Percentiles rank a stretch among this genome's conserved stretches.
These are phyloP conservation scores for Colius striatus DNA, from an alignment of 2,113 vertebrate genomes.

Conservation along the genomic window DNA sequence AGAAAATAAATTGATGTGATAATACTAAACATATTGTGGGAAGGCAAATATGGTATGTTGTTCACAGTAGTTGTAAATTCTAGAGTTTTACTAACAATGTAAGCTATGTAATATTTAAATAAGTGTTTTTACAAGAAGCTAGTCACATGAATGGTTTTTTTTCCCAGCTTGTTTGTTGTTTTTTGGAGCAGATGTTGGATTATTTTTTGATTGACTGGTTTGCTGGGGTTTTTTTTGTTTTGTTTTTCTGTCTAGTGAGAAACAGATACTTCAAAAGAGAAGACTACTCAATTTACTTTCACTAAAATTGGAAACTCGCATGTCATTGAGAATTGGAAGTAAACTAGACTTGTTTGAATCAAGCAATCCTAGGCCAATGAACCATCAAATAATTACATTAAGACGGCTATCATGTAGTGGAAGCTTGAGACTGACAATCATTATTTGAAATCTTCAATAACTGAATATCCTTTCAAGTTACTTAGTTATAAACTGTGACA, in stretches of 20 bases:
- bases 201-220: background rate
- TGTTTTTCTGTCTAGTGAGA: background rate
- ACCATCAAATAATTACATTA: background rate
- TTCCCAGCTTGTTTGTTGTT: background rate
- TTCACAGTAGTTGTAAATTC: background rate
- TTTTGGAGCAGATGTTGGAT: background rate
- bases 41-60: background rate
- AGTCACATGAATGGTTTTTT: background rate
- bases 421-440: background rate
- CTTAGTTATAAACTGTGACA: background rate
- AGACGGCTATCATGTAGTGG: background rate
- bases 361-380: background rate
- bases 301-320: background rate
- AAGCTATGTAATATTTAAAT: background rate
- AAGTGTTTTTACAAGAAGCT: background rate
- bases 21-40: background rate
- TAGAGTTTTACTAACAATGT: background rate
- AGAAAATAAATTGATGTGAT: background rate
- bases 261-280: background rate
- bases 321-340: background rate
- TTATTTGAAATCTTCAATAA: background rate
- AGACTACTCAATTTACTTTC: background rate
- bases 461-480: background rate
- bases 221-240: accelerated
- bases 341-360: background rate